Percentiles rank a stretch among this genome's conserved stretches.
These are phyloP conservation scores for Neotragus moschatus DNA, from an alignment of 2,113 vertebrate species.

Conservation along the genomic window DNA sequence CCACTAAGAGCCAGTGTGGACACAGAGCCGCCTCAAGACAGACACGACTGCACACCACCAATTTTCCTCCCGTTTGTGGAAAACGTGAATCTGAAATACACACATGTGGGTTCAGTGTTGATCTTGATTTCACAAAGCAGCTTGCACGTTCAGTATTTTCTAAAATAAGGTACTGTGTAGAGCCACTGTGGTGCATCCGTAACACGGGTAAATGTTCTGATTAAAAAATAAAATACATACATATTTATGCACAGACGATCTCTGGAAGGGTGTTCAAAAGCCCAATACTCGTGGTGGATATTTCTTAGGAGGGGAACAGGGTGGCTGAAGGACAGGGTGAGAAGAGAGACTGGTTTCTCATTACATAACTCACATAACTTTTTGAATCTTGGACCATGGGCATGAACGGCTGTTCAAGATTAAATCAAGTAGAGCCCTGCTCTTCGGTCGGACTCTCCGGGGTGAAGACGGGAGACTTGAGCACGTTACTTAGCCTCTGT, in stretches of 20 bases:
- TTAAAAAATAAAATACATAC: not conserved
- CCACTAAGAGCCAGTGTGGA: fast-evolving
- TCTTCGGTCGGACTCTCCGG: not conserved
- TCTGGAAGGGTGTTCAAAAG: not conserved
- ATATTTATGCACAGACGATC: not conserved
- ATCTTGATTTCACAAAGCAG: not conserved
- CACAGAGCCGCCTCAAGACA: fast-evolving
- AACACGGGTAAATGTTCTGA: not conserved
- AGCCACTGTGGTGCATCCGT: fast-evolving
- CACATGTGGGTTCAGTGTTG: not conserved
- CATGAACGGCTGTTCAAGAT: not conserved
- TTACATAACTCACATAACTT: not conserved
- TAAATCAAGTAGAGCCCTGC: not conserved
- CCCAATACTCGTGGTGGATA: too few relatives aligned
- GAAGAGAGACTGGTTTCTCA: not conserved
- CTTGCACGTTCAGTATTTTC: not conserved
- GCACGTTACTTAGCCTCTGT: not conserved
- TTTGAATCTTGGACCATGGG: not conserved
- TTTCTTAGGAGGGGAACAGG: not conserved
- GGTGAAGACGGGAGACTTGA: too few relatives aligned
- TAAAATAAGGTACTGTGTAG: not conserved
- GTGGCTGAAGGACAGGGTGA: not conserved
- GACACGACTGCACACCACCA: fast-evolving
- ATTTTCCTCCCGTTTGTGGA: fast-evolving
- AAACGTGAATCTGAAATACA: not conserved